Evolutionary conservation across 2,113 vertebrate genomes (phyloP).

Genomic region (Poeciliopsis prolifica): DNA sequence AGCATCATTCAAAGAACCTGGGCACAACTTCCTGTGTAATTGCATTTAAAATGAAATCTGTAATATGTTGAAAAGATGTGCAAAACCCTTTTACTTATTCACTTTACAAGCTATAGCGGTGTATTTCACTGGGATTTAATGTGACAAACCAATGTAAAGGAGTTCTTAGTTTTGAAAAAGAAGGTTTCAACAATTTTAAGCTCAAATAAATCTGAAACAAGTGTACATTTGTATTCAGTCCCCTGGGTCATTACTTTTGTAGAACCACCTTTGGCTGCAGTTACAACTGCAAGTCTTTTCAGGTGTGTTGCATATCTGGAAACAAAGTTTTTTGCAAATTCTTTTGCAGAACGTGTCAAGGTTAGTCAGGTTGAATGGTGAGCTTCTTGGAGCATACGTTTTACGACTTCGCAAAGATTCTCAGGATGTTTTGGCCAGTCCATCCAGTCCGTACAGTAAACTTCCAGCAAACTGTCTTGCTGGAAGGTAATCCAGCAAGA

Average conservation of each 20-base stretch:
- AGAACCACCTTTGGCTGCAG: background rate
- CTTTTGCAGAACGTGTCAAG: background rate
- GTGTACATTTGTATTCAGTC: background rate
- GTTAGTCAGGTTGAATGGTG: background rate
- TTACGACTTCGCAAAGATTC: background rate
- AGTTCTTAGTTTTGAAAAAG: background rate
- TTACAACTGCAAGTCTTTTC: background rate
- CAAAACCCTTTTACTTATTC: background rate
- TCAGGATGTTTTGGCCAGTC: background rate
- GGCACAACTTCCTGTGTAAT: background rate
- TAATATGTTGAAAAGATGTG: background rate
- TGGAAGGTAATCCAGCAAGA: too few species aligned
- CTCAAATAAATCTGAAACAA: background rate
- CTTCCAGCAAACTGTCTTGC: too few species aligned
- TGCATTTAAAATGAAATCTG: background rate
- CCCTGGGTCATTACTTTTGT: background rate
- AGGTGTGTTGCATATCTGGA: background rate
- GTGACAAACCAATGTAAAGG: background rate
- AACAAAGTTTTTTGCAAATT: background rate
- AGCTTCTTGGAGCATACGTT: too few species aligned
- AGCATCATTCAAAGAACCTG: background rate
- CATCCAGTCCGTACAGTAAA: too few species aligned
- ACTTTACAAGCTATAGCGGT: background rate
- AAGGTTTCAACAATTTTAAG: background rate
- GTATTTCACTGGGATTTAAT: background rate